Evolutionary conservation across 2,888 invertebrate genomes (phyloP).

Genomic region (Ormyrus nitidulus): DNA sequence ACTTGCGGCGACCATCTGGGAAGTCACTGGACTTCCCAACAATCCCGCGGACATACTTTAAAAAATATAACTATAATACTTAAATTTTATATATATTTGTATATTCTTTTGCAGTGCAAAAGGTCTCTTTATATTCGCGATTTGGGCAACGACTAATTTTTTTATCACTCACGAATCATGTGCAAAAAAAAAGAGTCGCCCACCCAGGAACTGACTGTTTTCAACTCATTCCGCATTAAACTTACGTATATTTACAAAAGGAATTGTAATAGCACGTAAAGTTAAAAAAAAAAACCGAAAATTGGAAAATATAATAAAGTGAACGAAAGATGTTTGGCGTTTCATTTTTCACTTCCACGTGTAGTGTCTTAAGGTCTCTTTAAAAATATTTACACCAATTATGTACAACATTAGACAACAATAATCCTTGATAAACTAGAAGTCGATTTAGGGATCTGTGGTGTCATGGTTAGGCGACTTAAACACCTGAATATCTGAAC

Average conservation of each 20-base stretch:
- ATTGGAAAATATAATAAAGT: background rate
- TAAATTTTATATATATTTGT: background rate
- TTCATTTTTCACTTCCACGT: background rate
- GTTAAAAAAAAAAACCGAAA: conserved; percentile 12
- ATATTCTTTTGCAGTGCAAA: conserved; percentile 40
- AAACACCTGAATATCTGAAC: no score
- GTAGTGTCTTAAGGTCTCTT: background rate
- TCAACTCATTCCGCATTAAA: conserved; percentile 25
- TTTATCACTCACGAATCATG: background rate
- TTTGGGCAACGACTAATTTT: background rate
- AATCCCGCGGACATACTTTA: conserved; percentile 80
- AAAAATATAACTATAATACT: conserved; percentile 57
- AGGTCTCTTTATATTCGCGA: conserved; percentile 1
- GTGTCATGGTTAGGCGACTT: no score
- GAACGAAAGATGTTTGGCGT: background rate
- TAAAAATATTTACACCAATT: background rate
- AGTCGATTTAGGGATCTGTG: no score
- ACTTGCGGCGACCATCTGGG: conserved; percentile 87
- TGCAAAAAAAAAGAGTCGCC: background rate
- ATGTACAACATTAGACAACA: no score
- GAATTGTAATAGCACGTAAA: conserved; percentile 5
- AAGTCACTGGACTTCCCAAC: conserved; percentile 81
- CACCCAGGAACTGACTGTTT: conserved; percentile 23
- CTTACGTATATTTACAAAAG: conserved; percentile 38
- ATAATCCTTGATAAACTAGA: no score